Percentiles rank a stretch among this genome's conserved stretches.
Evolutionary conservation across 2,888 invertebrate species (phyloP).

Genomic region (Hypercompe scribonia): DNA sequence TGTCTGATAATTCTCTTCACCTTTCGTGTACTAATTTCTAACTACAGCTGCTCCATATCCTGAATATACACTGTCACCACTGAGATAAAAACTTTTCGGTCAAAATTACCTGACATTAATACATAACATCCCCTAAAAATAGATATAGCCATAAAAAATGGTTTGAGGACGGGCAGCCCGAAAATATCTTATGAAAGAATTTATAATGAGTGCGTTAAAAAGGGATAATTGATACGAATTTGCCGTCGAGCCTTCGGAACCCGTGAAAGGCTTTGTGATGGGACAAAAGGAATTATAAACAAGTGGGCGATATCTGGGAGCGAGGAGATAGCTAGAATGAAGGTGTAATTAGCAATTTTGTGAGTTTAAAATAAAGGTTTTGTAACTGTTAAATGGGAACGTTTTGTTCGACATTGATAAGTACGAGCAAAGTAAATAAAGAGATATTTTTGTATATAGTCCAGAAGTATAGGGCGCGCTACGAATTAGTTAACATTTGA

Average conservation of each 20-base stretch:
- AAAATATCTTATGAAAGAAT: slow-evolving; percentile 81
- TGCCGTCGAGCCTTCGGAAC: slow-evolving; percentile 64
- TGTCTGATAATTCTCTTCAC: too few relatives aligned
- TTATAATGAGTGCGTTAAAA: slow-evolving; percentile 70
- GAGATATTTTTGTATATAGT: neutral
- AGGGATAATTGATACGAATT: slow-evolving; percentile 82
- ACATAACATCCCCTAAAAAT: slow-evolving; percentile 21
- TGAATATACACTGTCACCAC: neutral
- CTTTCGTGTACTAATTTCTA: too few relatives aligned
- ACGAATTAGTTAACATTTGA: too few relatives aligned
- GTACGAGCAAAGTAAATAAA: neutral
- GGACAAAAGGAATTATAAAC: slow-evolving; percentile 81
- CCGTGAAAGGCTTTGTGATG: slow-evolving; percentile 65
- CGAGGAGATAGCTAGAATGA: slow-evolving; percentile 25
- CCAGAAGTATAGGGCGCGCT: neutral
- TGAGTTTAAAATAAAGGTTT: slow-evolving; percentile 44
- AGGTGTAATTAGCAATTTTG: slow-evolving; percentile 49
- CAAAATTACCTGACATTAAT: slow-evolving; percentile 5
- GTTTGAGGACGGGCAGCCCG: slow-evolving; percentile 33
- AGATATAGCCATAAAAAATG: slow-evolving; percentile 35
- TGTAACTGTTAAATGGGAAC: neutral
- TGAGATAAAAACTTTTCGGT: neutral
- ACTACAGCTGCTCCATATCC: neutral
- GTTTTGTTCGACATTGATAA: neutral
- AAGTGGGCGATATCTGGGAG: slow-evolving; percentile 61